Conservation (phyloP, 1,140 invertebrate species). For the Euglossa dilemma region DNA sequence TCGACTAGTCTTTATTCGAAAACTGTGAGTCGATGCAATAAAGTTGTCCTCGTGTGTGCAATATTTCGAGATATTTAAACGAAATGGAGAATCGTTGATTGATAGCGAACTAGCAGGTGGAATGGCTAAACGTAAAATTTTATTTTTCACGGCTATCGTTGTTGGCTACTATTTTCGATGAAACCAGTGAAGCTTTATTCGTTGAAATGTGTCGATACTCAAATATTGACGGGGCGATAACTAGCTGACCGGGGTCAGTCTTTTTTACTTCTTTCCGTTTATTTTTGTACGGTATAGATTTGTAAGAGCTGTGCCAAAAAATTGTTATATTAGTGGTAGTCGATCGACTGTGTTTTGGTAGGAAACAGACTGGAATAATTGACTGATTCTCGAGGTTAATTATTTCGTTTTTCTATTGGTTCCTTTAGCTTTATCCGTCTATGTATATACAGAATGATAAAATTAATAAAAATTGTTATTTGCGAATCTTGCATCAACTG, state of each 20-base stretch:
- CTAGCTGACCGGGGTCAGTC: not conserved
- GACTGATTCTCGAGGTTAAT: not conserved
- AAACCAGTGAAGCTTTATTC: not conserved
- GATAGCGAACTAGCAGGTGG: too few species aligned
- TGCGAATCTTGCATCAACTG: too few species aligned
- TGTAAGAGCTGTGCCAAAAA: not conserved
- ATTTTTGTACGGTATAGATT: not conserved
- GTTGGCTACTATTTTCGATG: not conserved
- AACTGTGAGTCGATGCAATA: not conserved
- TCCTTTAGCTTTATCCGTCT: too few species aligned
- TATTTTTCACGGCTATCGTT: not conserved
- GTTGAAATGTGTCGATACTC: not conserved
- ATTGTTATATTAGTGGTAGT: not conserved
- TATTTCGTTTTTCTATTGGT: not conserved
- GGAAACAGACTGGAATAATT: not conserved
- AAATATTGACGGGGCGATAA: conserved; percentile 4
- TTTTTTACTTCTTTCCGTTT: not conserved
- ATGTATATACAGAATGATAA: too few species aligned
- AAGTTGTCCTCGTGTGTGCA: not conserved
- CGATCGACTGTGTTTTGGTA: not conserved
- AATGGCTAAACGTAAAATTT: not conserved
- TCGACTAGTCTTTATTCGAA: too few species aligned
- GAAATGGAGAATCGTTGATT: not conserved
- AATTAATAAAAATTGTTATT: too few species aligned
- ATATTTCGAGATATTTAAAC: not conserved